Conservation (phyloP, 2,888 invertebrate species). For the Holacanthella duospinosa region DNA sequence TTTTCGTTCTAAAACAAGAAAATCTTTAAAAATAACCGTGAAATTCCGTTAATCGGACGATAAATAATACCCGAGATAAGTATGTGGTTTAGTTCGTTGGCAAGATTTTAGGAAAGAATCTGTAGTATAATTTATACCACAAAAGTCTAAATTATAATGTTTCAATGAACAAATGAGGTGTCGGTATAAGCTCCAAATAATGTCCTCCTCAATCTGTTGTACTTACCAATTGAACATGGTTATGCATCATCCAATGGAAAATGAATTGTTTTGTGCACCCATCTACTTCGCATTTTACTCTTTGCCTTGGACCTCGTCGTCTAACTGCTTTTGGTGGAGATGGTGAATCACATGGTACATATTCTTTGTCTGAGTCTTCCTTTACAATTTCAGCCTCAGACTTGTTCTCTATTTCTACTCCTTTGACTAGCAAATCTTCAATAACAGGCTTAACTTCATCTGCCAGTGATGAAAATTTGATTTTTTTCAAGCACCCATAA, state of each 20-base stretch:
- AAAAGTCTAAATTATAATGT: too few relatives aligned
- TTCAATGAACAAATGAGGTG: too few relatives aligned
- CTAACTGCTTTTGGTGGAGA: not conserved
- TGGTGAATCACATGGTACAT: not conserved
- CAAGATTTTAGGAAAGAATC: too few relatives aligned
- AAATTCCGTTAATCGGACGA: not conserved
- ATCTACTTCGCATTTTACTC: not conserved
- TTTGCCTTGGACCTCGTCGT: not conserved
- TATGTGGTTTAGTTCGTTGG: too few relatives aligned
- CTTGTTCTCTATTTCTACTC: not conserved
- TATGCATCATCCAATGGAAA: not conserved
- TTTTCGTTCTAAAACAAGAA: not conserved
- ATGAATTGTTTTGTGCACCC: not conserved
- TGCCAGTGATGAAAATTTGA: not conserved
- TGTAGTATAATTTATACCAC: too few relatives aligned
- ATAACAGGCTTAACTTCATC: not conserved
- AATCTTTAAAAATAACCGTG: not conserved
- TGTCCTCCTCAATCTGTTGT: not conserved
- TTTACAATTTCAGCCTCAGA: not conserved
- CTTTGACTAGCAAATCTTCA: not conserved
- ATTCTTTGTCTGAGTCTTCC: not conserved
- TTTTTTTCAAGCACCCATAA: too few relatives aligned
- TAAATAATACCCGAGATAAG: too few relatives aligned
- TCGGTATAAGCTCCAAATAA: too few relatives aligned
- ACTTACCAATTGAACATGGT: not conserved